Base-by-base conservation (phyloP, 1,140 invertebrate genomes). In the Zaprionus kolodkinae region DNA sequence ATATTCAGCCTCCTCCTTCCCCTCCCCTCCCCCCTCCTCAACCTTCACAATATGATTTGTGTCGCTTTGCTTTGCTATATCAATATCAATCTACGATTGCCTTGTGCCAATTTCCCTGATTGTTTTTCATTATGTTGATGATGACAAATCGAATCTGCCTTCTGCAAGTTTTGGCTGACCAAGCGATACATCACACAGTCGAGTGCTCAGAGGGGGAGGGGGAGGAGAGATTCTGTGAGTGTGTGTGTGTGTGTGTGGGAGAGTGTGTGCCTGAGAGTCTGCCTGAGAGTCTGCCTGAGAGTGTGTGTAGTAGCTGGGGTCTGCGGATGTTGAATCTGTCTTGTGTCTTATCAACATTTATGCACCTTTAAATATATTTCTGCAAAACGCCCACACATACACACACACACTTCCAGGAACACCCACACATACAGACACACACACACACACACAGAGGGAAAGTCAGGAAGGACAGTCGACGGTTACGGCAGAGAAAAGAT, bases 101-200 rank as follows among this genome's bases (percentile, higher is more conserved):
- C 76, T 54, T 67, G 83, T 70, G 60, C 64, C 82, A 85, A 71
- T 78, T 78, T 73, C 66, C 48, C 64, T 86, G 83, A 86, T 86
- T 87, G 83, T 86, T 86, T 86, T 86, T 87, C 83, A 86, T 86
- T 86, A 87, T 50, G 76, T 59, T 76, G 83, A 86, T 86, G 79
- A 83, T 87, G 83, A 87, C 83, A 86, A 87, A 86, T 86, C 79
- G 83, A 87, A 86, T 60, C 71, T 68, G 83, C 69, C 71, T 79
- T 25, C 33, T 66, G 70, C 70, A 60, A 72, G 55, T 67, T 78
- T 78, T 72, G 64, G 75, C 78, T 85, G 82, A 86, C 82, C 79
- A 86, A 87, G 79, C 81, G 72, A 86, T 86, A 86, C 82, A 86
- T 86, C 83, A 87, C 68, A 79, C 79, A 73, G 69, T 71, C 76